phyloP scores from a whole-genome alignment of 2,797 vertebrate genomes.

The Fundulus diaphanus region DNA sequence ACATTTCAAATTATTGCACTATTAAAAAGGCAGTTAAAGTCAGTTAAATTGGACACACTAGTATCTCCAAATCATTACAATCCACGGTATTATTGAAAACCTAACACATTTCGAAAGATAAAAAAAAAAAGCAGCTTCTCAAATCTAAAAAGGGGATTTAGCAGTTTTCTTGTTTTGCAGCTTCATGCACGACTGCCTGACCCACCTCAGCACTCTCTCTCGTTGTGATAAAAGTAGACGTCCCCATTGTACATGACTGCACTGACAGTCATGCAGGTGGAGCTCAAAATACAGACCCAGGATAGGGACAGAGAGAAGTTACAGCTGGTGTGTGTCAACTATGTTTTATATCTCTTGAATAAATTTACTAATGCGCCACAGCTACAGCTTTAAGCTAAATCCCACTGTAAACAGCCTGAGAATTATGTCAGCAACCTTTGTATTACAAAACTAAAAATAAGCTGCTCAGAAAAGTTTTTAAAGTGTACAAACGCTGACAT shows the following conservation, averaged over 20 bases:
- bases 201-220: slow-evolving; percentile 1
- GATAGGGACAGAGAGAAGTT: not conserved
- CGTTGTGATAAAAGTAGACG: not conserved
- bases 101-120: not conserved
- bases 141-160: not conserved
- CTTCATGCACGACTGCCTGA: slow-evolving; percentile 9
- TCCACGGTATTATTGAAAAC: not conserved
- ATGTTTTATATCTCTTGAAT: not conserved
- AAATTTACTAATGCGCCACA: not conserved
- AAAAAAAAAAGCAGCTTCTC: not conserved
- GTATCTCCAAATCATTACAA: not conserved
- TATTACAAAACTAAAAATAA: not conserved
- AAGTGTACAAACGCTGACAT: not conserved
- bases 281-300: not conserved
- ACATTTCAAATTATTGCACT: not conserved
- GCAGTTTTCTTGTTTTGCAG: slow-evolving; percentile 4
- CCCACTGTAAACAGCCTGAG: not conserved
- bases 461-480: not conserved
- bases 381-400: not conserved
- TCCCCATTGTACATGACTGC: not conserved
- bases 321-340: not conserved
- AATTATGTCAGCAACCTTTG: not conserved
- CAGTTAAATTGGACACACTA: not conserved
- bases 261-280: not conserved
- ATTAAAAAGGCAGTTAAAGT: no score